Evolutionary conservation across 1,140 invertebrate species (phyloP), one percentile per base, ranked within the genome.

Genomic region (Tetraneura akinire): DNA sequence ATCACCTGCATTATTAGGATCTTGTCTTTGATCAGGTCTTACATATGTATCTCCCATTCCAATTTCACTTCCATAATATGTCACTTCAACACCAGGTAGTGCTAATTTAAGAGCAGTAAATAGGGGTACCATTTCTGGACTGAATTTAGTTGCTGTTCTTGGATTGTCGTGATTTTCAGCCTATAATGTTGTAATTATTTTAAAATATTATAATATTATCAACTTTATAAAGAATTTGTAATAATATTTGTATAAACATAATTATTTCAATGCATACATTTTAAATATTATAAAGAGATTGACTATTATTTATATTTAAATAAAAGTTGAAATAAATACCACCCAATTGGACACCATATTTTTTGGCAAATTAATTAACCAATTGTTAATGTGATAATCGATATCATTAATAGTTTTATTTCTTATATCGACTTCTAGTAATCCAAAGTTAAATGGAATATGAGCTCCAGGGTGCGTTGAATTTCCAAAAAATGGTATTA

Each of bases 21-120:
- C 66, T 29, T 26, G 42, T 1, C 51, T 16, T 78, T 78, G 6
- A 83, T 84, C 0, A 87, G 87, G 81, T 88, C 88, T 71, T 3
- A 81, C 55, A 10, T 62, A 37, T 0, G 23, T 26, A 9, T 62
- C 57, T n/a, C 70, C 42, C 53, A 82, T 73, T 4, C 73, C 81
- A 9, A 82, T 60, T 71, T 82, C 81, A 55, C 81, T 74, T 1
- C 81, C 81, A 8, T 81, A 82, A 47, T 82, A 82, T 10, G 78
- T 64, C 10, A 78, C 42, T 10, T 74, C 74, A 4, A 81, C 47
- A 3, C 81, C 81, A 11, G 80, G 80, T 13, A 82, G 76, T 8
- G 62, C 23, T 26, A 81, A n/a, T 14, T 49, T 68, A 1, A 80
- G 18, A 1, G 80, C 45, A 0, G 47, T 37, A 23, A 53, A 80